Evolutionary conservation across 2,113 vertebrate species (phyloP).

Genomic region (Lagopus muta): DNA sequence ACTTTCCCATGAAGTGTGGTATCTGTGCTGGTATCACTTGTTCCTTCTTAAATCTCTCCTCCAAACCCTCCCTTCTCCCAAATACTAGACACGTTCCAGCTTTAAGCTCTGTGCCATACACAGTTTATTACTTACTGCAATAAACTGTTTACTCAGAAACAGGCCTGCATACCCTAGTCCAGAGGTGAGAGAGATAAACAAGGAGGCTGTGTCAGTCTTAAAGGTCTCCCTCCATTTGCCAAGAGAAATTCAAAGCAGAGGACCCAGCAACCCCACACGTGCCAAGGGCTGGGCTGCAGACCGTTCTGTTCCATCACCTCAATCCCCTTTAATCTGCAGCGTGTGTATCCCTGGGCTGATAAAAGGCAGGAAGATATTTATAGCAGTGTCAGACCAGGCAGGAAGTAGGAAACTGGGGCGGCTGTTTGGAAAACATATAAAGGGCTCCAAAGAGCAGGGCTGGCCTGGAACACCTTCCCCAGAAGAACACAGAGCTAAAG

Average conservation of each 20-base stretch:
- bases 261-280: not conserved
- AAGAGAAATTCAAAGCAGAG: not conserved
- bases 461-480: slow-evolving; percentile 26
- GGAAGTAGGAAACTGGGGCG: slow-evolving; percentile 71
- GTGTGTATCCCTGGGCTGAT: not conserved
- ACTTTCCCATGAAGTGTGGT: not conserved
- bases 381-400: slow-evolving; percentile 68
- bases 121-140: not conserved
- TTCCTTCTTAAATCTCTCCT: not conserved
- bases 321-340: not conserved
- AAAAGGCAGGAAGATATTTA: slow-evolving; percentile 69
- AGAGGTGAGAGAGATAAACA: not conserved
- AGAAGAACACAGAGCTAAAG: not conserved
- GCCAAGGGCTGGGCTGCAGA: not conserved
- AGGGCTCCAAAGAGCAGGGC: slow-evolving; percentile 18
- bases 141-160: not conserved
- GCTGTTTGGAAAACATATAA: slow-evolving; percentile 31
- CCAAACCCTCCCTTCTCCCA: not conserved
- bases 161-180: not conserved
- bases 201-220: not conserved
- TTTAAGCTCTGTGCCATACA: not conserved
- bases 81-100: not conserved
- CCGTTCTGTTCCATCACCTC: not conserved
- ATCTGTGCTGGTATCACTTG: not conserved
- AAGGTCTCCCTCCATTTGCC: not conserved